phyloP scores from a whole-genome alignment of 2,797 vertebrate genomes.

The Danionella dracula region DNA sequence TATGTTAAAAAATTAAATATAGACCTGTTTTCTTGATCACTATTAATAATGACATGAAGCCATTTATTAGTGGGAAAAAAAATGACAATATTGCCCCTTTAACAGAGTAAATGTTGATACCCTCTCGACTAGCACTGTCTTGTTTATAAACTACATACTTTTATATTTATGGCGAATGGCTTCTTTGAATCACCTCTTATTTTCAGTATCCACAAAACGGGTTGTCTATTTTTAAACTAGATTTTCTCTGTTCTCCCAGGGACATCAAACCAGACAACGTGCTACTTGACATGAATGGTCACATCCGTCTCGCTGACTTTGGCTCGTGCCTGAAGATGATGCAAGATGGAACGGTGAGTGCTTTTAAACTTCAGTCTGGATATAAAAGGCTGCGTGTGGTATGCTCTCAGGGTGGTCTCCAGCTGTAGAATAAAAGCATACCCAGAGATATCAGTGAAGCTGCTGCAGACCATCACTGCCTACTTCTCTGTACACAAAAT shows the following conservation, averaged over 20 bases:
- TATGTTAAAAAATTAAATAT: no score
- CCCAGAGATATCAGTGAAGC: constrained; percentile 10
- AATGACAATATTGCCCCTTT: no score
- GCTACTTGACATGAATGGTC: constrained; percentile 89
- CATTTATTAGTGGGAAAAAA: no score
- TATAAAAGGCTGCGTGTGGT: not conserved
- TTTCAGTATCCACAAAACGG: no score
- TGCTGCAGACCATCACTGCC: not conserved
- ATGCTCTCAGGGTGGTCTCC: constrained; percentile 5
- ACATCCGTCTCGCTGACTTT: constrained; percentile 95
- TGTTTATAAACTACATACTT: no score
- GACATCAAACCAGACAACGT: constrained; percentile 97
- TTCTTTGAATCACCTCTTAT: no score
- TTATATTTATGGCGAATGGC: no score
- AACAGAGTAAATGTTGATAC: no score
- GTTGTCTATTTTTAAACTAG: no score
- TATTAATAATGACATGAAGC: no score
- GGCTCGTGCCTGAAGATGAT: constrained; percentile 95
- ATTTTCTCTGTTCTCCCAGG: constrained; percentile 58
- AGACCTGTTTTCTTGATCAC: no score
- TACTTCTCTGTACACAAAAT: not conserved
- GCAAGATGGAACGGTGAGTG: constrained; percentile 88
- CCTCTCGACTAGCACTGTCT: no score
- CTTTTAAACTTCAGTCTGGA: not conserved
- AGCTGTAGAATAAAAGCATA: not conserved